Base-by-base conservation (phyloP, 2,113 vertebrate species). In the Butorides virescens region DNA sequence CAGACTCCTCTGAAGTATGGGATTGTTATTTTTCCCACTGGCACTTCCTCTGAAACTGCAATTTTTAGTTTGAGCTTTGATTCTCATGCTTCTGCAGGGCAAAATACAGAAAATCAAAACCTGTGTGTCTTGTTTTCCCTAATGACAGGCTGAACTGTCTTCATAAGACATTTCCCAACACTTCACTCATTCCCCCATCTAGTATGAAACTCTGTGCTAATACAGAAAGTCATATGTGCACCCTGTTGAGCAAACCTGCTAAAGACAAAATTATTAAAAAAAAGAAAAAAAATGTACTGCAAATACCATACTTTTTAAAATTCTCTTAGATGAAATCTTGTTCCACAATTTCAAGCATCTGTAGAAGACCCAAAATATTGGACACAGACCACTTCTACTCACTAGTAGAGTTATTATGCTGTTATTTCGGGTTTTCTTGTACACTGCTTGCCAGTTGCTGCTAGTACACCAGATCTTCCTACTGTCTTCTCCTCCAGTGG, bases 81-180 rank as follows among this genome's bases (percentile, higher is more conserved):
- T 50, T 93, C n/a, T 13, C 23, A 66, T 13, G 23, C 4, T 55
- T 74, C 83, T 77, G 76, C 63, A 74, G 79, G 56, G 72, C 8
- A 11, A 93, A 81, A 93, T 15, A 70, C 29, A 79, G 78, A 92
- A 93, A 90, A 82, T 70, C 37, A 74, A 96, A 91, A 76, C 8
- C 21, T 10, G 2, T 36, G 16, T 42, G 13, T 56, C 32, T 83
- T 74, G 27, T 74, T 96, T 84, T 75, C 76, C 76, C 56, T 84
- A 74, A 88, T 26, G 37, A 75, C n/a, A 86, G 4, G 34, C 34
- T 88, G 59, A 96, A 86, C 37, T 44, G 25, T 58, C n/a, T 76
- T 80, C 47, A 23, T 32, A 83, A 76, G 53, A 8, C 55, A 83
- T 77, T 80, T 88, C 50, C 5, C 8, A 76, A 59, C 13, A 67